A percentile compares a stretch with the other conserved stretches of the same genome.
phyloP scores from a whole-genome alignment of 2,113 vertebrate species.

The Pithys albifrons region DNA sequence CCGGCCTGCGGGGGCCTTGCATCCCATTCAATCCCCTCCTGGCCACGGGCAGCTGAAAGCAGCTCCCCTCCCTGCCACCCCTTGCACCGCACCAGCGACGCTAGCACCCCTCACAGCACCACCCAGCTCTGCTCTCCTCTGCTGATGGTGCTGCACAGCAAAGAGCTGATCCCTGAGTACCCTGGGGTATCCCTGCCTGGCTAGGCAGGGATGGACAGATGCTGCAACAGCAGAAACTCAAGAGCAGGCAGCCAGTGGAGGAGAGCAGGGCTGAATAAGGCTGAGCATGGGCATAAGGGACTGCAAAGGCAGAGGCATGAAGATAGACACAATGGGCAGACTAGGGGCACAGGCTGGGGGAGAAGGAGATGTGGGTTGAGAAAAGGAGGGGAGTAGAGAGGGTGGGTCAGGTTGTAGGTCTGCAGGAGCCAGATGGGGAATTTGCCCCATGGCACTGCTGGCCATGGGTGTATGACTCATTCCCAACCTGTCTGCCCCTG shows the following conservation, averaged over 20 bases:
- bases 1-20: accelerated
- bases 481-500: neutral
- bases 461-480: neutral
- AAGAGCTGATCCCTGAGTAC: neutral
- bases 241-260: neutral
- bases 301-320: neutral
- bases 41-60: neutral
- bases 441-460: neutral
- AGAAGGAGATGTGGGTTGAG: neutral
- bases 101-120: neutral
- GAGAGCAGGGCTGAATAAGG: neutral
- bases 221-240: neutral
- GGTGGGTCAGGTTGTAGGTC: neutral
- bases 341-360: accelerated
- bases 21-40: too few species aligned
- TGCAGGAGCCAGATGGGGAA: neutral
- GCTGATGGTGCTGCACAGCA: neutral
- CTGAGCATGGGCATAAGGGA: neutral
- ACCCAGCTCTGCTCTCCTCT: neutral
- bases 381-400: neutral
- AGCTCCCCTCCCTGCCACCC: neutral
- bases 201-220: neutral
- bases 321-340: accelerated
- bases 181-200: neutral
- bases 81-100: neutral